Percentiles rank a stretch among this genome's conserved stretches.
Conservation (phyloP, 2,888 invertebrate species). For the Candidula unifasciata region DNA sequence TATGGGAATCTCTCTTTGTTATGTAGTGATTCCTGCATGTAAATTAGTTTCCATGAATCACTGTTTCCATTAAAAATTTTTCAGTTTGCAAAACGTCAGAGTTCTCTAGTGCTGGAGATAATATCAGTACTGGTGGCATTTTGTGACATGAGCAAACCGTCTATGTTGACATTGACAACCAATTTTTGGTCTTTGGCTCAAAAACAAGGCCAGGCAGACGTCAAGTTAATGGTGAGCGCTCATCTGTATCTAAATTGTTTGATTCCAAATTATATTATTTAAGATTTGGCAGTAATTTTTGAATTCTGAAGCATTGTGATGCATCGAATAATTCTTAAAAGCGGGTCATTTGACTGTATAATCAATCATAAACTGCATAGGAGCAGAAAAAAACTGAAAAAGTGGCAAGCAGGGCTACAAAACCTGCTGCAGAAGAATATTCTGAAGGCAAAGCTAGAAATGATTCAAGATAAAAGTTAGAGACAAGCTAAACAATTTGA, state of each 20-base stretch:
- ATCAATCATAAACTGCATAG: no score
- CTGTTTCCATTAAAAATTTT: constrained; percentile 12
- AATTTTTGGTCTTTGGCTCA: constrained; percentile 90
- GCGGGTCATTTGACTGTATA: no score
- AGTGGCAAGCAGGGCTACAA: no score
- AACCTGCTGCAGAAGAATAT: no score
- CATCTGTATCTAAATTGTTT: not conserved
- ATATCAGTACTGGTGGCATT: constrained; percentile 76
- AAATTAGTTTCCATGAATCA: not conserved
- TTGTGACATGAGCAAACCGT: constrained; percentile 75
- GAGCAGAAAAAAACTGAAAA: no score
- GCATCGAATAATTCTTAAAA: no score
- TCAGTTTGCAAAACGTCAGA: constrained; percentile 78
- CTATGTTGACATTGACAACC: constrained; percentile 84
- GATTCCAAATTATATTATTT: not conserved
- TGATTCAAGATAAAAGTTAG: no score
- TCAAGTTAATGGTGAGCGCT: constrained; percentile 62
- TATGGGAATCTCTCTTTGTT: not conserved
- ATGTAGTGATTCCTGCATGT: not conserved
- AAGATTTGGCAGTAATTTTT: not conserved
- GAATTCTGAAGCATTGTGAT: no score
- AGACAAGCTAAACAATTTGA: no score
- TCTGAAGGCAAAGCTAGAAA: no score
- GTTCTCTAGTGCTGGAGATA: constrained; percentile 85
- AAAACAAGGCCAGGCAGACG: constrained; percentile 82